Percentiles rank a stretch among this genome's conserved stretches.
These are phyloP conservation scores for Scelioninae gen. 2 DNA, from an alignment of 2,888 invertebrate species.

Conservation along the genomic window DNA sequence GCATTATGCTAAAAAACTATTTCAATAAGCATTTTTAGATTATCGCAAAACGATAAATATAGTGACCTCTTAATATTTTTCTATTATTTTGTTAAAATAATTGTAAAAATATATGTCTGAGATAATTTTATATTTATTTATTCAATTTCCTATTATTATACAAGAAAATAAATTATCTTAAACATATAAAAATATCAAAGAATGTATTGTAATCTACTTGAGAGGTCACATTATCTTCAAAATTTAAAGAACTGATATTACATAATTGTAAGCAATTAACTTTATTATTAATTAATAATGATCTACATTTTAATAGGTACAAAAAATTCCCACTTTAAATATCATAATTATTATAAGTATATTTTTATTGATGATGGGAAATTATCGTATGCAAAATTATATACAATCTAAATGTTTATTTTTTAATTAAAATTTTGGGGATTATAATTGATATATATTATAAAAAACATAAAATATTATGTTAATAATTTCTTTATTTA, in stretches of 20 bases:
- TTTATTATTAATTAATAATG: constrained; percentile 24
- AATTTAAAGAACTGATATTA: constrained; percentile 54
- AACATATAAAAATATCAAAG: constrained; percentile 41
- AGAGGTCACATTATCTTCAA: constrained; percentile 33
- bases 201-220: constrained; percentile 36
- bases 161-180: constrained; percentile 13
- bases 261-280: constrained; percentile 34
- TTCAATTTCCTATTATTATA: constrained; percentile 28
- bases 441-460: too few relatives aligned
- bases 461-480: constrained; percentile 45
- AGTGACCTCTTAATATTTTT: constrained; percentile 41
- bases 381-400: too few relatives aligned
- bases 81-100: constrained; percentile 24
- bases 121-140: constrained; percentile 18
- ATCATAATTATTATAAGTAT: constrained; percentile 33
- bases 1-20: constrained; percentile 87
- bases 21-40: constrained; percentile 78
- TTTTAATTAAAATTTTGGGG: constrained; percentile 47
- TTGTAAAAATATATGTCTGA: constrained; percentile 33
- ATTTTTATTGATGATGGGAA: constrained; percentile 35
- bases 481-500: constrained; percentile 22
- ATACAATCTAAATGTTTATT: constrained; percentile 27
- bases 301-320: constrained; percentile 36
- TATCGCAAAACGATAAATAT: constrained; percentile 38
- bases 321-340: constrained; percentile 38